A percentile compares a stretch with the other conserved stretches of the same genome.
phyloP scores from a whole-genome alignment of 2,888 invertebrate genomes.

The Cantharis rufa region DNA sequence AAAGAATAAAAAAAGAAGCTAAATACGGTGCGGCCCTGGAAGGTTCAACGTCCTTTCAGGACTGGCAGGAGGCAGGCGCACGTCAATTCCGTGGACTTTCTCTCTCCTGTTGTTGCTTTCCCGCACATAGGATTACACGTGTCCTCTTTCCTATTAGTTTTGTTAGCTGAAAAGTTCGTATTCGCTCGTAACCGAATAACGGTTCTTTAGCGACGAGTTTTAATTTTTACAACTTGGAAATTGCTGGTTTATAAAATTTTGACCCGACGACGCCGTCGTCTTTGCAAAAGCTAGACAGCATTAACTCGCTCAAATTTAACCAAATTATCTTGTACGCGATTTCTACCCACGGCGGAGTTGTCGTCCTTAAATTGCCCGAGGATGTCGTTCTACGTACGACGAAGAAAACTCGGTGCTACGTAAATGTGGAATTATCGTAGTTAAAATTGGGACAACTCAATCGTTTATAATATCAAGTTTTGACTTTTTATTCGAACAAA shows the following conservation, averaged over 20 bases:
- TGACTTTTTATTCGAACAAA: background rate
- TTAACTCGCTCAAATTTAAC: background rate
- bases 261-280: background rate
- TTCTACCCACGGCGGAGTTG: background rate
- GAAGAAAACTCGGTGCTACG: background rate
- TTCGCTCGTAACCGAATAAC: background rate
- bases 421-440: no score
- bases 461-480: background rate
- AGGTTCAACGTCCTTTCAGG: constrained; percentile 26
- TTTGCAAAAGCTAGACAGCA: background rate
- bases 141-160: constrained; percentile 3
- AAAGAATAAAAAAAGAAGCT: background rate
- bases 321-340: background rate
- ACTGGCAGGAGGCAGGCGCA: constrained; percentile 26
- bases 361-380: background rate
- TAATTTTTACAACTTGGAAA: background rate
- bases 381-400: background rate
- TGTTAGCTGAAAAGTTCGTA: background rate
- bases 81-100: constrained; percentile 24
- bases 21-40: constrained; percentile 25
- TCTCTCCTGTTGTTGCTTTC: constrained; percentile 18
- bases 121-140: constrained; percentile 15
- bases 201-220: background rate
- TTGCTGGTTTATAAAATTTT: background rate
- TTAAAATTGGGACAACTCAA: no score